Percentiles rank a stretch among this genome's conserved stretches.
Evolutionary conservation across 1,140 invertebrate species (phyloP).

Genomic region (Calephelis nemesis): DNA sequence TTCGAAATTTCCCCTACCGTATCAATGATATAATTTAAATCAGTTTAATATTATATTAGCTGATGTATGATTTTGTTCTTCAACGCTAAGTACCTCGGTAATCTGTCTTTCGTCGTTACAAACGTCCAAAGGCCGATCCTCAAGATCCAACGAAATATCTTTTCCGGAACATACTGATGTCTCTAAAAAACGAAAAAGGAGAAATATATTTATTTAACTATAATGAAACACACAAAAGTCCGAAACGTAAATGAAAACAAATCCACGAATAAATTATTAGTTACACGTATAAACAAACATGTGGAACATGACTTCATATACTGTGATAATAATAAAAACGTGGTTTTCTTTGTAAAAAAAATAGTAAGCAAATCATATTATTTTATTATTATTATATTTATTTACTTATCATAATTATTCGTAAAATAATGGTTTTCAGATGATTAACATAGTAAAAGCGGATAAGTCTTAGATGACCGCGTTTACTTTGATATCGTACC

Average conservation of each 20-base stretch:
- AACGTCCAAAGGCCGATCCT: conserved; percentile 19
- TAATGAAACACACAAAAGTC: conserved; percentile 1
- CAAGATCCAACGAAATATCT: conserved; percentile 20
- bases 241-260: conserved; percentile 27
- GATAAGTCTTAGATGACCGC: conserved; percentile 8
- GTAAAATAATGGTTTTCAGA: conserved; percentile 4
- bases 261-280: conserved; percentile 21
- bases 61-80: conserved; percentile 19
- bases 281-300: conserved; percentile 25
- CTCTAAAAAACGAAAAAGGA: conserved; percentile 16
- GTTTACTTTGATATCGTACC: conserved; percentile 7
- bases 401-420: conserved; percentile 11
- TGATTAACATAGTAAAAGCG: conserved; percentile 5
- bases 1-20: conserved; percentile 23
- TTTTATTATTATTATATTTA: no score
- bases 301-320: conserved; percentile 26
- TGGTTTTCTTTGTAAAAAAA: conserved; percentile 19
- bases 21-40: conserved; percentile 26
- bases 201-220: conserved; percentile 5
- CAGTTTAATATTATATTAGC: conserved; percentile 22
- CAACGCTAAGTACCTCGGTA: conserved; percentile 18
- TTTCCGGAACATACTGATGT: conserved; percentile 12
- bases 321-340: conserved; percentile 23
- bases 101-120: conserved; percentile 20
- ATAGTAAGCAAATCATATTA: conserved; percentile 21